Percentiles rank a stretch among this genome's conserved stretches.
Conservation (phyloP, 2,888 invertebrate species). For the Branchipolynoe longqiensis region DNA sequence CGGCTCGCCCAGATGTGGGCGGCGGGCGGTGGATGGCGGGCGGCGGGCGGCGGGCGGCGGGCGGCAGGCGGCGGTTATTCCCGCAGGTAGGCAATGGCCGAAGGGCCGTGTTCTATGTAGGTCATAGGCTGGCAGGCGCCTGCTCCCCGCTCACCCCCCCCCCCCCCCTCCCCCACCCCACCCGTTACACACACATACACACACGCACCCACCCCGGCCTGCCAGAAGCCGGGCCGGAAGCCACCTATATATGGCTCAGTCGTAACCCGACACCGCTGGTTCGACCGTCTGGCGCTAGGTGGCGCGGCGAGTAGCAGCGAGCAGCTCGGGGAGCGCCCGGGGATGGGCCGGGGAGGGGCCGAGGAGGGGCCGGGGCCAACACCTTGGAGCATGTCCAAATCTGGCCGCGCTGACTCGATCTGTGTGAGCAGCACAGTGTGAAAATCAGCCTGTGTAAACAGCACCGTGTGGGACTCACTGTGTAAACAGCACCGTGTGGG, state of each 20-base stretch:
- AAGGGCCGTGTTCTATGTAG: no score
- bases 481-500: no score
- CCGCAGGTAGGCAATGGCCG: no score
- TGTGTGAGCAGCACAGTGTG: neutral
- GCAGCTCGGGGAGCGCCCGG: neutral
- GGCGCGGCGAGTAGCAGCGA: neutral
- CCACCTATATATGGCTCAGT: conserved; percentile 40
- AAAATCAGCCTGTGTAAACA: neutral
- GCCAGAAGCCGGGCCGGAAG: no score
- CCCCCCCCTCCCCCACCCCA: no score
- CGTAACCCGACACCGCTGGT: conserved; percentile 3
- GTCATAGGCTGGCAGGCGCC: no score
- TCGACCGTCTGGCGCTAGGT: neutral
- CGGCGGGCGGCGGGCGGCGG: neutral
- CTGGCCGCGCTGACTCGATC: neutral
- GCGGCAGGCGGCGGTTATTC: no score
- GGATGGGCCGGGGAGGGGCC: no score
- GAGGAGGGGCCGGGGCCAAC: no score
- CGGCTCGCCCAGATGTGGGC: neutral
- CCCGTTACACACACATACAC: no score
- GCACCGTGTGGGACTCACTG: neutral
- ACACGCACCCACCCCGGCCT: no score
- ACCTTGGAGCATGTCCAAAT: conserved; percentile 36
- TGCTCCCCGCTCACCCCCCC: neutral
- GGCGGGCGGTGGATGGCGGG: neutral